These are phyloP conservation scores for Menidia menidia DNA, from an alignment of 2,797 vertebrate genomes.

Conservation along the genomic window DNA sequence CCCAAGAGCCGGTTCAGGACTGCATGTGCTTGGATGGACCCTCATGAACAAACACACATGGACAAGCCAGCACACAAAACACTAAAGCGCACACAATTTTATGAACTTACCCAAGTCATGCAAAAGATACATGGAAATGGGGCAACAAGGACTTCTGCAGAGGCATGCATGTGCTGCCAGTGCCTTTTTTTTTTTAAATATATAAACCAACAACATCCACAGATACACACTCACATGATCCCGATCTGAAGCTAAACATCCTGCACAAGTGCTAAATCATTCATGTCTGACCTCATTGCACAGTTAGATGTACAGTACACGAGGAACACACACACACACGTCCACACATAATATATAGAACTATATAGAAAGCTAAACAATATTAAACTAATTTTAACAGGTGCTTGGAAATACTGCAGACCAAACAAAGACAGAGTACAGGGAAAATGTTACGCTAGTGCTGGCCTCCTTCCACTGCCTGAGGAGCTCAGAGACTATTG, in stretches of 20 bases:
- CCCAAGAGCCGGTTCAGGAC: conserved; percentile 67
- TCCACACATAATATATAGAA: no score
- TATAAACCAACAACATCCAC: conserved; percentile 17
- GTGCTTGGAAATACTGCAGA: conserved; percentile 47
- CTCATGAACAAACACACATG: conserved; percentile 15
- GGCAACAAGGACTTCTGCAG: neutral
- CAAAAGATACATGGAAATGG: neutral
- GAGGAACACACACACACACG: conserved; percentile 27
- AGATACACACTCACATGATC: conserved; percentile 52
- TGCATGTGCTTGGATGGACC: conserved; percentile 67
- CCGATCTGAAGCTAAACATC: conserved; percentile 70
- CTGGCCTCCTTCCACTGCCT: conserved; percentile 38
- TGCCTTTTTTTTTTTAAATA: conserved; percentile 1
- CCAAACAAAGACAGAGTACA: conserved; percentile 10
- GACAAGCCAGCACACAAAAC: conserved; percentile 29
- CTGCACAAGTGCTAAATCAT: conserved; percentile 75
- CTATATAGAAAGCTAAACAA: neutral
- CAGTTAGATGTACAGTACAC: conserved; percentile 70
- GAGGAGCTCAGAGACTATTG: conserved; percentile 33
- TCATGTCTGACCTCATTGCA: conserved; percentile 77
- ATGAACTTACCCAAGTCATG: conserved; percentile 17
- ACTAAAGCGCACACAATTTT: conserved; percentile 19
- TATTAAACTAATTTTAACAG: conserved; percentile 35
- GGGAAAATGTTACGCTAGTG: conserved; percentile 23
- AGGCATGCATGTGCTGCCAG: neutral